Percentiles rank a stretch among this genome's conserved stretches.
Conservation (phyloP, 2,888 invertebrate genomes). For the Sipha maydis region DNA sequence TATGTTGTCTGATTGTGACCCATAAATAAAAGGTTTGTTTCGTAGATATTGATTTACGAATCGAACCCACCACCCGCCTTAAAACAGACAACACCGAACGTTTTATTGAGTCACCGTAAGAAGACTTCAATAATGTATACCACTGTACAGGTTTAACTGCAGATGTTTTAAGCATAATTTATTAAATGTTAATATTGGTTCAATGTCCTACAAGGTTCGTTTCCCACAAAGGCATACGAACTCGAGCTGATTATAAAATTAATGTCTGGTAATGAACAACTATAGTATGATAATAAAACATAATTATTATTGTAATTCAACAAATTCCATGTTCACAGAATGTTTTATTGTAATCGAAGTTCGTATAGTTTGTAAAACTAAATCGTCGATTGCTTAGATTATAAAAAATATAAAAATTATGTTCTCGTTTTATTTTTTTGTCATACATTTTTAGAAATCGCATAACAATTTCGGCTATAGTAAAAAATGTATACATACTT, state of each 20-base stretch:
- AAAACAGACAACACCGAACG: too few relatives aligned
- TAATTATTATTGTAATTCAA: neutral
- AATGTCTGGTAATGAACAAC: neutral
- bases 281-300: neutral
- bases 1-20: too few relatives aligned
- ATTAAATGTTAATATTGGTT: neutral
- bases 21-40: too few relatives aligned
- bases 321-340: neutral
- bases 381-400: neutral
- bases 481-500: neutral
- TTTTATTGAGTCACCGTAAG: too few relatives aligned
- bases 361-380: neutral
- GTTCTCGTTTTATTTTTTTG: too few relatives aligned
- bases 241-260: neutral
- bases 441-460: neutral
- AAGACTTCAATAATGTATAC: too few relatives aligned
- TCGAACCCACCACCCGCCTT: too few relatives aligned
- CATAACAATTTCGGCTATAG: neutral
- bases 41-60: too few relatives aligned
- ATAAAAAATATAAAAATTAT: neutral
- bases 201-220: neutral
- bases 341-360: neutral
- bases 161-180: too few relatives aligned
- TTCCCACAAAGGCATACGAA: neutral
- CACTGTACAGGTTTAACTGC: too few relatives aligned